Base-by-base conservation (phyloP, 2,113 vertebrate species). In the Lutjanus erythropterus region DNA sequence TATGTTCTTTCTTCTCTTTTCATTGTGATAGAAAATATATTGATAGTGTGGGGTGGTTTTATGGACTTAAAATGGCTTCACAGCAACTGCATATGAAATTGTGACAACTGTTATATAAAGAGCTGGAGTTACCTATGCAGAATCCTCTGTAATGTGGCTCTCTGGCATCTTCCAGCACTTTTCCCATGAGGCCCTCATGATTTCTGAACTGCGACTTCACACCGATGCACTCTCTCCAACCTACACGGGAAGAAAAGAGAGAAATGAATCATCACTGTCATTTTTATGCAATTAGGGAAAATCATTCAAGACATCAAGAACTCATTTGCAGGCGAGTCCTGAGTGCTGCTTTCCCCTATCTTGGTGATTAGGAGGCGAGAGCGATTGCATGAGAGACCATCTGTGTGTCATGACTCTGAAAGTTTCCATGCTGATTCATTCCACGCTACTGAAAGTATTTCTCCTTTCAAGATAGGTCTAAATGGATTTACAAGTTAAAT, bases 211-310 rank as follows among this genome's bases (percentile, higher is more conserved):
- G 89, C 10, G 91, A 81, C 79, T 93, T 94, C 23, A 94, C 93
- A 16, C 89, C 91, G 3, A 46, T 23, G 58, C 94, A 95, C 71
- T 95, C 92, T 73, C 89, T 88, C 94, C 94, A 96, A 86, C 94
- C 95, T 96, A 71, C 67, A 76, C 49, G n/a, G 73, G 50, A 41
- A 59, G 21, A 73, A 27, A n/a, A 61, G 67, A 55, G 37, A 75
- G 16, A 73, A 47, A 25, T 11, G 12, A 60, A 69, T 12, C 35
- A 33, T 68, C 10, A n/a, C 11, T 71, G 61, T 41, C 16, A 44
- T 47, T 62, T 83, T 55, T 58, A 68, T 52, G 25, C 65, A 85
- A 74, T 78, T 41, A 67, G 21, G 50, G 9, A 46, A 25, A 75
- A 82, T 81, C 73, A 80, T 71, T 75, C 19, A 73, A 68, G 56